These are phyloP conservation scores for Cyphomyrus plagiostoma DNA, from an alignment of 2,113 vertebrate species.

Conservation along the genomic window DNA sequence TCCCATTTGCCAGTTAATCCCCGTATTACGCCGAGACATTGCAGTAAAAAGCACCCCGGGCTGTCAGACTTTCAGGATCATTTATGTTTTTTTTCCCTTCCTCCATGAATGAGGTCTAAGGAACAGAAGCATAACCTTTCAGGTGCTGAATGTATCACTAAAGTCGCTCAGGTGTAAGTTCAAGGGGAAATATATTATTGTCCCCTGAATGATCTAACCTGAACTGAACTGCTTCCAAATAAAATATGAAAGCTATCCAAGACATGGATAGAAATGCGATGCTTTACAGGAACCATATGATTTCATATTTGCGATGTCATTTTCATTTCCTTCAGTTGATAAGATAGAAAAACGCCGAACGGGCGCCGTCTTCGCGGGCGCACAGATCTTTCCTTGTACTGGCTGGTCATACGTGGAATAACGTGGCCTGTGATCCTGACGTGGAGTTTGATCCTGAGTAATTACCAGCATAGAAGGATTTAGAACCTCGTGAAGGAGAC, in stretches of 20 bases:
- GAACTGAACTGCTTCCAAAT: neutral
- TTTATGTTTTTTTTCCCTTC: neutral
- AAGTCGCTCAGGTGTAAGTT: neutral
- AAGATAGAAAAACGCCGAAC: neutral
- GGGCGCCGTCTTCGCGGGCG: neutral
- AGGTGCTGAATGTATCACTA: neutral
- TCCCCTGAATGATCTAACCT: neutral
- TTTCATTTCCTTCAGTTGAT: neutral
- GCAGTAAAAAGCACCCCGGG: neutral
- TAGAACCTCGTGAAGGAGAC: neutral
- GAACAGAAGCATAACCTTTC: neutral
- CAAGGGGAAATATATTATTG: neutral
- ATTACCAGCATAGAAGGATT: neutral
- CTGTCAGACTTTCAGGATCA: neutral
- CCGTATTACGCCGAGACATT: neutral
- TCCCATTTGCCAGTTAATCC: neutral
- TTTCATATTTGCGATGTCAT: neutral
- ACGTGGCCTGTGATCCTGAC: neutral
- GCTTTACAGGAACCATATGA: neutral
- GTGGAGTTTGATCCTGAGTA: constrained; percentile 1
- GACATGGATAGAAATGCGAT: neutral
- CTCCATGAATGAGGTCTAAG: neutral
- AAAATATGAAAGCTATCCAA: neutral
- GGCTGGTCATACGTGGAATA: neutral
- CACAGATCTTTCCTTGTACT: neutral